Evolutionary conservation across 2,797 vertebrate genomes (phyloP).

Genomic region (Sarcophilus harrisii): DNA sequence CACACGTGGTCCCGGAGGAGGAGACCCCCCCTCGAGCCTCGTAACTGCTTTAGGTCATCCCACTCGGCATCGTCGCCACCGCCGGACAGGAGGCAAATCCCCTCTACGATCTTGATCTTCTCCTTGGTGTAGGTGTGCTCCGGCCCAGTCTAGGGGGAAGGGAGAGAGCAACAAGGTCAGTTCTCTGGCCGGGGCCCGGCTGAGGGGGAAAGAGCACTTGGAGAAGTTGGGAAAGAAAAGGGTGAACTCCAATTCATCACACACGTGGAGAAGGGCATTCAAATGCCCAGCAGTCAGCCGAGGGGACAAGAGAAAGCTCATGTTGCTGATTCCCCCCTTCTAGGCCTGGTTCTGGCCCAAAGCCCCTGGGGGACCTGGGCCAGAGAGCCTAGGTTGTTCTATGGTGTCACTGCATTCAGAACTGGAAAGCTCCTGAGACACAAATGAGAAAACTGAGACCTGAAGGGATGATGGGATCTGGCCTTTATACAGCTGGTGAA

Average conservation of each 20-base stretch:
- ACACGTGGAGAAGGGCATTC: constrained; percentile 5
- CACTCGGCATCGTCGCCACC: constrained; percentile 96
- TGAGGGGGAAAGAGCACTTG: constrained; percentile 62
- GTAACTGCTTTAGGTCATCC: constrained; percentile 98
- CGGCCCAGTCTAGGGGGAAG: constrained; percentile 87
- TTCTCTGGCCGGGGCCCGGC: constrained; percentile 34
- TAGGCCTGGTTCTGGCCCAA: not conserved
- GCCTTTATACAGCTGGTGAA: not conserved
- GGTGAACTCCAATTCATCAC: not conserved
- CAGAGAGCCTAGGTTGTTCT: not conserved
- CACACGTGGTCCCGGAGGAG: constrained; percentile 95
- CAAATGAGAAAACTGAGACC: not conserved
- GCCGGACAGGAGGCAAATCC: constrained; percentile 95
- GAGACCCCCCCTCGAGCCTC: constrained; percentile 92
- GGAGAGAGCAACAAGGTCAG: constrained; percentile 34
- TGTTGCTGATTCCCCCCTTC: not conserved
- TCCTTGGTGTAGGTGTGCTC: constrained; percentile 96
- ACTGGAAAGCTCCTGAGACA: not conserved
- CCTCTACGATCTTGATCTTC: constrained; percentile 98
- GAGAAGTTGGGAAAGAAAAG: constrained; percentile 14
- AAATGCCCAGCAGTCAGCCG: not conserved
- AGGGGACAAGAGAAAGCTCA: not conserved
- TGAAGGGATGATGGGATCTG: not conserved
- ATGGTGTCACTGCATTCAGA: too few relatives aligned
- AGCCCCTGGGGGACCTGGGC: not conserved